Percentiles rank a stretch among this genome's conserved stretches.
Evolutionary conservation across 2,888 invertebrate species (phyloP).

Genomic region (Campoplex nolae): DNA sequence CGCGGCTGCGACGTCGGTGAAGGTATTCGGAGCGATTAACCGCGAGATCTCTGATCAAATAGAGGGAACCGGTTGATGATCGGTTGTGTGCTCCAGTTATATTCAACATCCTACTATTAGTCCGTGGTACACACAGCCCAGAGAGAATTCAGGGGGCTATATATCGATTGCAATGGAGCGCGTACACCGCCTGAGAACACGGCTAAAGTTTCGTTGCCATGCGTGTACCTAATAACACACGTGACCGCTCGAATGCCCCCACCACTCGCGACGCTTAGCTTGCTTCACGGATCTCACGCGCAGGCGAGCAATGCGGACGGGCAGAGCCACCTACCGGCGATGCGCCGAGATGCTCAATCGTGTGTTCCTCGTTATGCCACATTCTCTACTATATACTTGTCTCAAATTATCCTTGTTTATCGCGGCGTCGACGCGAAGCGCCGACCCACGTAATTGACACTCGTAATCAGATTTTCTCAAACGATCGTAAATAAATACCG

Average conservation of each 20-base stretch:
- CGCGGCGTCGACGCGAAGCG: conserved; percentile 60
- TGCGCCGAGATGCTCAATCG: not conserved
- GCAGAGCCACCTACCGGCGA: conserved; percentile 3
- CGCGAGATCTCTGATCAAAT: conserved; percentile 52
- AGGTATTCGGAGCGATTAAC: conserved; percentile 27
- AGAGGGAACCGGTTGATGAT: conserved; percentile 61
- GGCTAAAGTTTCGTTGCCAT: conserved; percentile 24
- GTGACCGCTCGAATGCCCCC: conserved; percentile 24
- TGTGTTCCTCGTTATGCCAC: conserved; percentile 24
- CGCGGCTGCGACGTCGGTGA: conserved; percentile 8
- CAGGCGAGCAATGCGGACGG: not conserved
- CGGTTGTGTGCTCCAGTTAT: conserved; percentile 42
- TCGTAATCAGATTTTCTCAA: conserved; percentile 66
- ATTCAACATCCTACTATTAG: conserved; percentile 43
- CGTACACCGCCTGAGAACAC: not conserved
- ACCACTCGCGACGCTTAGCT: not conserved
- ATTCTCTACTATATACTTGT: conserved; percentile 51
- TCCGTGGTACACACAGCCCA: conserved; percentile 19
- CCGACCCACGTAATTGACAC: conserved; percentile 64
- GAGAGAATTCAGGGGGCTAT: conserved; percentile 54
- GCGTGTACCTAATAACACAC: conserved; percentile 65
- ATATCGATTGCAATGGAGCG: conserved; percentile 13
- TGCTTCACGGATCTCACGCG: not conserved
- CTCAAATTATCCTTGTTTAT: conserved; percentile 68
- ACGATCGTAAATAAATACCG: conserved; percentile 67